Base-by-base conservation (phyloP, 2,797 vertebrate species). In the Poeciliopsis infans region DNA sequence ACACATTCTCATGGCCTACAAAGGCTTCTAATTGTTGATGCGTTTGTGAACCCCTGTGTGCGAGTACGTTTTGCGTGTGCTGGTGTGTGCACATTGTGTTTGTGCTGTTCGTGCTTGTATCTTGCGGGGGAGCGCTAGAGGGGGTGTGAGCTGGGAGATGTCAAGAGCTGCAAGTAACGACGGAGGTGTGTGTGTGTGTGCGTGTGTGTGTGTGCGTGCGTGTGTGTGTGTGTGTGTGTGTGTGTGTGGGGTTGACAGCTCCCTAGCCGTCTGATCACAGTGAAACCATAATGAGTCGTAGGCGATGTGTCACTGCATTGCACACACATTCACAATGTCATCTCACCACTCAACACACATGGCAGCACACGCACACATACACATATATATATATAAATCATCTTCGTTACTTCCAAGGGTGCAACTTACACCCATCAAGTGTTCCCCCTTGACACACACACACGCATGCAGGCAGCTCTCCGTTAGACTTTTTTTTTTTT, bases 251-350 rank as follows among this genome's bases (percentile, higher is more conserved):
- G 55, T 82, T 94, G 93, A 92, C 92, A 93, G 91, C 88, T 93
- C 91, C 90, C 87, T 74, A 88, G 87, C 89, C 81, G 89, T 91
- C 87, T 94, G 94, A 95, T 95, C 93, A 94, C 91, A 93, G 92
- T 89, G 85, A 89, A 92, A 92, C 92, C 89, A 87, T 94, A 95
- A 95, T 94, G 94, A 95, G 93, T 92, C 83, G 92, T 91, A 91
- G 94, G 94, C 89, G 91, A 86, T 92, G 84, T 92, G 91, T 93
- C 91, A 91, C 84, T 84, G 90, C 87, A 89, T 87, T 55, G 85
- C 88, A 83, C 89, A 86, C 89, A 85, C 86, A 87, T 87, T 87
- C 91, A 86, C 90, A 93, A 90, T 92, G 92, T 92, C 92, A 91
- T 87, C 90, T 89, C 87, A 74, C 81, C 79, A 70, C 85, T 74